Base-by-base conservation (phyloP, 2,797 vertebrate genomes). In the Gymnopithys bicolor region DNA sequence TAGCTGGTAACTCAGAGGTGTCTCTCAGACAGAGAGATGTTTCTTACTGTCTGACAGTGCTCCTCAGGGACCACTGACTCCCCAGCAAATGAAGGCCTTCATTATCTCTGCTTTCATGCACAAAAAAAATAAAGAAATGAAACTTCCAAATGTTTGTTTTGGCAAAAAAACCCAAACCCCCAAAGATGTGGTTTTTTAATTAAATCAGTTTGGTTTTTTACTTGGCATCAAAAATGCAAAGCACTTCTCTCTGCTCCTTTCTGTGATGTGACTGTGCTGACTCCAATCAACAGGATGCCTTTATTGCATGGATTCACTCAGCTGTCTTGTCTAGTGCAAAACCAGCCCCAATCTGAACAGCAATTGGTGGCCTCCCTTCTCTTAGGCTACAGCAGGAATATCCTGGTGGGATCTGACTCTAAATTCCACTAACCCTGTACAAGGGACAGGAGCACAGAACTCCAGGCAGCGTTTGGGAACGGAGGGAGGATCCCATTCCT, bases 1-100 rank as follows among this genome's bases (percentile, higher is more conserved):
- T 10, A 77, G 81, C 71, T 91, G 60, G 30, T 46, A 90, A 74
- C 84, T 45, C 67, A 23, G 84, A 87, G 93, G 78, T 93, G 85
- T 35, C 70, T 66, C 89, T 45, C n/a, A 39, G 51, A 76, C 93
- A 79, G 51, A 78, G 59, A 17, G 74, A 89, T 30, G 63, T 53
- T 67, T 89, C 75, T 60, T 25, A 51, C 63, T 33, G 75, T 41
- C 71, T 64, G 69, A 60, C 76, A 89, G 32, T 5, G 1, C 25
- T 93, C 84, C 81, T 66, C 52, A 17, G 84, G 64, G 87, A 87
- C 49, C 69, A 32, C 5, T 52, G 51, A 76, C 64, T 87, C 53
- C 48, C 43, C 43, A 30, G 53, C 41, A 84, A 89, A 89, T 60
- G 30, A 84, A 66, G 70, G 37, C 59, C 67, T 91, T 84, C 19